These are phyloP conservation scores for Pterocles gutturalis DNA, from an alignment of 2,113 vertebrate genomes.

Conservation along the genomic window DNA sequence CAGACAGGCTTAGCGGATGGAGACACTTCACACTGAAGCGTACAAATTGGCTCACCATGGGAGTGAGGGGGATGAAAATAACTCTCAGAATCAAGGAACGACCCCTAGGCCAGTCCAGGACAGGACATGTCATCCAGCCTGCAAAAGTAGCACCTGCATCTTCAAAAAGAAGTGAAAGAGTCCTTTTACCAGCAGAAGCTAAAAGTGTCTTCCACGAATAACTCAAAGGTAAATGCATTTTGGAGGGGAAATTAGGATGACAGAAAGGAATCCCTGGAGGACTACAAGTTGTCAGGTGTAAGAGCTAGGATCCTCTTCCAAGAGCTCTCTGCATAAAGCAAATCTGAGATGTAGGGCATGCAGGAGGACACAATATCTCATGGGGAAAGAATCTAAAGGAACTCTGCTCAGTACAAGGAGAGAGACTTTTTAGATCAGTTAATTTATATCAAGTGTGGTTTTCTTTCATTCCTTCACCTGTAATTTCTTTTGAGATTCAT, in stretches of 20 bases:
- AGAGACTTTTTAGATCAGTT: neutral
- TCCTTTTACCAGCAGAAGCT: neutral
- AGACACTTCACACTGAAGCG: neutral
- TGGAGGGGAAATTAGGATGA: neutral
- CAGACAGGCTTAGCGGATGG: neutral
- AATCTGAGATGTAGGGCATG: neutral
- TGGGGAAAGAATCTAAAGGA: neutral
- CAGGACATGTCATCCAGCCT: neutral
- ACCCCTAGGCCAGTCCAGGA: neutral
- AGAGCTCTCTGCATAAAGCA: neutral
- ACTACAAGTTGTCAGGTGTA: neutral
- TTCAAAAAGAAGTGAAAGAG: neutral
- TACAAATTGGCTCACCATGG: neutral
- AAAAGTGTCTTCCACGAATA: neutral
- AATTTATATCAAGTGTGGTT: neutral
- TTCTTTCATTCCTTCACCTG: neutral
- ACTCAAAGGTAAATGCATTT: neutral
- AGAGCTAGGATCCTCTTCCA: neutral
- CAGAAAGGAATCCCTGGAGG: neutral
- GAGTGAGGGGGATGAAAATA: slow-evolving; percentile 1
- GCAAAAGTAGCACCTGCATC: neutral
- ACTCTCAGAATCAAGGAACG: neutral
- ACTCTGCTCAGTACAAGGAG: neutral
- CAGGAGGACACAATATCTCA: neutral
- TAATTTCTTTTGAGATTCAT: neutral